Evolutionary conservation across 1,140 invertebrate species (phyloP), one percentile per base, ranked within the genome.

Genomic region (Pentalonia nigronervosa): DNA sequence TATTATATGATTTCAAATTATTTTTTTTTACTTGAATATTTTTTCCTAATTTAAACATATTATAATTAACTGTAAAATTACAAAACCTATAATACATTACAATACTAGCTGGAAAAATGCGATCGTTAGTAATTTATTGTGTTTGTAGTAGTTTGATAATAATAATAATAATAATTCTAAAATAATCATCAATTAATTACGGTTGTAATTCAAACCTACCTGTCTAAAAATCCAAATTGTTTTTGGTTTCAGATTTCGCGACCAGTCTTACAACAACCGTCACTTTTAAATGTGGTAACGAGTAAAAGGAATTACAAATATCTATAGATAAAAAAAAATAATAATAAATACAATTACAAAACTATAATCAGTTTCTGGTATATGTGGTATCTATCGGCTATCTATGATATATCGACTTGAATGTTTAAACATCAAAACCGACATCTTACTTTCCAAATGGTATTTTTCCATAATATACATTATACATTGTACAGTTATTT

Each of bases 221-320:
- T 53, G 30, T 30, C n/a, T 8, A 48, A n/a, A 50, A 88, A 88
- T 53, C n/a, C 20, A n/a, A 56, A 90, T 25, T 36, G 50, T 90
- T 53, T 48, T 56, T 14, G 88, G 88, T 90, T 90, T 90, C 88
- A 14, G 48, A 90, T 90, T 90, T 90, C 48, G 30, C 47, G 30
- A 53, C 21, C 41, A 7, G 41, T 48, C 23, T 48, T 47, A 88
- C 25, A 48, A 83, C 8, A 2, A 36, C 21, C 34, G 20, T 41
- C 41, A 36, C 60, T 30, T 67, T 83, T 41, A 36, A 21, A 36
- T 21, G 17, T 36, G 20, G 7, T 30, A 67, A 3, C 60, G 60
- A n/a, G 30, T 67, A n/a, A 67, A 67, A 67, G 23, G 30, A 67
- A 67, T 67, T n/a, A 67, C 30, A n/a, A 67, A n/a, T 17, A 17